phyloP scores from a whole-genome alignment of 2,797 vertebrate species.

The Nothura maculosa region DNA sequence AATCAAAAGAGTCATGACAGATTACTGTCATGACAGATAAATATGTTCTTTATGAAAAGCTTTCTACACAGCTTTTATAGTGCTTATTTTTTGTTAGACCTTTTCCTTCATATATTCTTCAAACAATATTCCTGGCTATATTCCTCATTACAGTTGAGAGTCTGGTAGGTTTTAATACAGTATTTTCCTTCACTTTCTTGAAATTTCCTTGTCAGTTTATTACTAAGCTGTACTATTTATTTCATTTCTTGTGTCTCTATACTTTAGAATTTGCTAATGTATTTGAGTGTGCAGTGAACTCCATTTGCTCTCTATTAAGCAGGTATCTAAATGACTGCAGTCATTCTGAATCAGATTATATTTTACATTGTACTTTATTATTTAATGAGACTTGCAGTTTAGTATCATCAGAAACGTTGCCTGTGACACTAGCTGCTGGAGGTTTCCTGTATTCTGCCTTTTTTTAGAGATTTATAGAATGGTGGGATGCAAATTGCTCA shows the following conservation, averaged over 20 bases:
- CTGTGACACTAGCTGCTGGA: conserved; percentile 1
- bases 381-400: conserved; percentile 58
- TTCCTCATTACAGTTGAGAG: not conserved
- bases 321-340: conserved; percentile 25
- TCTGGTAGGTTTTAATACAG: not conserved
- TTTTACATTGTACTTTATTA: conserved; percentile 61
- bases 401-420: conserved; percentile 18
- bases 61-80: not conserved
- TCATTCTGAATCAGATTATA: conserved; percentile 48
- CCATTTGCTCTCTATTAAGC: conserved; percentile 30
- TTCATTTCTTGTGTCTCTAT: not conserved
- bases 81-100: not conserved
- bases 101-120: not conserved
- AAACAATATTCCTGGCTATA: not conserved
- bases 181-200: not conserved
- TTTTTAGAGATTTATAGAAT: not conserved
- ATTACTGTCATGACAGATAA: not conserved
- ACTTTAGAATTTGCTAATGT: not conserved
- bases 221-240: not conserved
- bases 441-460: not conserved
- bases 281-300: conserved; percentile 35
- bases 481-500: not conserved
- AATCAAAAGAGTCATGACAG: not conserved
- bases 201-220: not conserved
- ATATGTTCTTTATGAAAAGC: not conserved